Conservation (phyloP, 2,113 vertebrate species). For the Cettia cetti region DNA sequence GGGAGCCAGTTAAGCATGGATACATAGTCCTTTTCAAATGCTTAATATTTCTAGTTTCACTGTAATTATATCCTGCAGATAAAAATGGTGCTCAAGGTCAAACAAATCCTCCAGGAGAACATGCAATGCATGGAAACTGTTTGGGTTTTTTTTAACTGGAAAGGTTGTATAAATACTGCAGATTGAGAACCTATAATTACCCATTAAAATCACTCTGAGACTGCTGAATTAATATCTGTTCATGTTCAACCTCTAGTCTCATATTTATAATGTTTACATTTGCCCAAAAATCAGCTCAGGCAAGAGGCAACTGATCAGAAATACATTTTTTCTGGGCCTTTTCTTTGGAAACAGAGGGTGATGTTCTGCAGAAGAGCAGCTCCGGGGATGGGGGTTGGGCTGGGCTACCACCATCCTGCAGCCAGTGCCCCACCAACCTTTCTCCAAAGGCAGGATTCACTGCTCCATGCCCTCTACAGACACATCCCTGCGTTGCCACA, state of each 20-base stretch:
- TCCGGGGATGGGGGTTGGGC: not conserved
- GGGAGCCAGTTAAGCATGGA: not conserved
- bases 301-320: not conserved
- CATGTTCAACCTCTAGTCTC: not conserved
- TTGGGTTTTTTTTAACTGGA: not conserved
- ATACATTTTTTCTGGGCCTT: not conserved
- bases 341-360: not conserved
- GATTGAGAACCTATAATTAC: constrained; percentile 42
- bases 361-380: not conserved
- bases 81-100: constrained; percentile 53
- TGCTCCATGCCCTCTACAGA: not conserved
- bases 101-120: constrained; percentile 43
- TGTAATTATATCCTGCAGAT: constrained; percentile 37
- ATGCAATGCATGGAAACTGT: constrained; percentile 3
- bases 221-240: constrained; percentile 40
- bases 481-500: not conserved
- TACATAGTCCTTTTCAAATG: not conserved
- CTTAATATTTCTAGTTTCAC: not conserved
- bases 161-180: constrained; percentile 51
- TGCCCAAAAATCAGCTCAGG: not conserved
- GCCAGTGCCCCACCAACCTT: not conserved
- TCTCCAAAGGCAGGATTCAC: not conserved
- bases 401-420: not conserved
- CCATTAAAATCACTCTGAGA: constrained; percentile 28
- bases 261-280: not conserved